Conservation (phyloP, 1,140 invertebrate species). For the Drosophila sturtevanti region DNA sequence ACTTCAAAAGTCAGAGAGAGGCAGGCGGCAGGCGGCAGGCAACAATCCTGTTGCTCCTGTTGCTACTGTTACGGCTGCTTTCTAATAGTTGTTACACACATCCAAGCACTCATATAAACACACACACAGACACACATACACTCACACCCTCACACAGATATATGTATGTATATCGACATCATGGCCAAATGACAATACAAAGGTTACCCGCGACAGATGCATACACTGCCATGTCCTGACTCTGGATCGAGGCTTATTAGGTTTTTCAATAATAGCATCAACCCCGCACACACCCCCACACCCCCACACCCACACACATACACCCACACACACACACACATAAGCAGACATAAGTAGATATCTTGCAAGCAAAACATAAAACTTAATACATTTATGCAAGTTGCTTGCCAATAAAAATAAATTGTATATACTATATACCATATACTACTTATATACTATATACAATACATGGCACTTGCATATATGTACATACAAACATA, state of each 20-base stretch:
- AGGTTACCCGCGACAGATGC: constrained; percentile 59
- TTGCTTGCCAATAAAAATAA: constrained; percentile 24
- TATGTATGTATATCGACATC: no score
- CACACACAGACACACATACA: not conserved
- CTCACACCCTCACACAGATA: no score
- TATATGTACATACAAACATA: no score
- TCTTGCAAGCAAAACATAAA: constrained; percentile 21
- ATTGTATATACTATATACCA: not conserved
- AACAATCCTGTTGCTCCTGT: constrained; percentile 51
- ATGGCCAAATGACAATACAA: constrained; percentile 55
- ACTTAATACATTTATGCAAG: constrained; percentile 39
- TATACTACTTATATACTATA: no score
- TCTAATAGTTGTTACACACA: constrained; percentile 73
- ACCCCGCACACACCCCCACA: not conserved
- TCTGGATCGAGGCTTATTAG: constrained; percentile 42
- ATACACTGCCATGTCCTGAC: constrained; percentile 38
- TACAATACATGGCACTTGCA: no score
- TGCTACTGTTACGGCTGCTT: constrained; percentile 47
- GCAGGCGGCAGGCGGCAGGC: constrained; percentile 13
- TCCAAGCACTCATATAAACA: constrained; percentile 14
- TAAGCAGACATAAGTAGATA: constrained; percentile 1
- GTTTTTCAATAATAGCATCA: constrained; percentile 58
- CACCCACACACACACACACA: not conserved
- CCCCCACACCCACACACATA: constrained; percentile 3
- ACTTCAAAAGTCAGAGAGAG: not conserved